Base-by-base conservation (phyloP, 2,113 vertebrate genomes). In the Syrmaticus mikado region DNA sequence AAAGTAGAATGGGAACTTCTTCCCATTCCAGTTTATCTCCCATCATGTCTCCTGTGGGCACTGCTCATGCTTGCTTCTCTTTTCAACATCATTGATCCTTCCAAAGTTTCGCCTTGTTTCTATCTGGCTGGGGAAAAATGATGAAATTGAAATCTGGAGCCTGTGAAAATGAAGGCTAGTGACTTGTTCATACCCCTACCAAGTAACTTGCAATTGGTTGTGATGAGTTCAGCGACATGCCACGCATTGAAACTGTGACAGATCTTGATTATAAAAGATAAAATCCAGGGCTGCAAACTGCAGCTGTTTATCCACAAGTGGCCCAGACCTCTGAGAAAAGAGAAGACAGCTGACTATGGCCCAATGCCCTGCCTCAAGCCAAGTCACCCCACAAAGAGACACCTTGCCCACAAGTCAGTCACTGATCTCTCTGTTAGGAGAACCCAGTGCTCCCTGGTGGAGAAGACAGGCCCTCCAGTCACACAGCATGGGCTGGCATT, bases 401-500 rank as follows among this genome's bases (percentile, higher is more conserved):
- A 1, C 7, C 66, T 17, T 79, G 43, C 10, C 6, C 8, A 18
- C 4, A 64, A 65, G 15, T 21, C 48, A 18, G 28, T 75, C 22
- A 5, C 25, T 21, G 20, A 38, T 45, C 27, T 32, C 11, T 58
- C 52, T 79, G n/a, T 55, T 13, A 32, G 32, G 10, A 25, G 62
- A 81, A 36, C 2, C 8, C 7, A 5, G 24, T 30, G 16, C 19
- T 32, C 38, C 38, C 10, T 12, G 8, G 4, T 38, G 32, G 34
- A 58, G 38, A 52, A 72, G 38, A 41, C 74, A 62, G 13, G 15
- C 5, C 7, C 40, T 86, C 9, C 10, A 2, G 11, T 41, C 12
- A 28, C 20, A 22, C 4, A 1, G 1, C 1, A 13, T 34, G n/a
- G 24, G 4, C 16, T 55, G 66, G 8, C 6, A 28, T 41, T 58